Evolutionary conservation across 2,797 vertebrate genomes (phyloP), one percentile per base, ranked within the genome.

Genomic region (Bucorvus abyssinicus): DNA sequence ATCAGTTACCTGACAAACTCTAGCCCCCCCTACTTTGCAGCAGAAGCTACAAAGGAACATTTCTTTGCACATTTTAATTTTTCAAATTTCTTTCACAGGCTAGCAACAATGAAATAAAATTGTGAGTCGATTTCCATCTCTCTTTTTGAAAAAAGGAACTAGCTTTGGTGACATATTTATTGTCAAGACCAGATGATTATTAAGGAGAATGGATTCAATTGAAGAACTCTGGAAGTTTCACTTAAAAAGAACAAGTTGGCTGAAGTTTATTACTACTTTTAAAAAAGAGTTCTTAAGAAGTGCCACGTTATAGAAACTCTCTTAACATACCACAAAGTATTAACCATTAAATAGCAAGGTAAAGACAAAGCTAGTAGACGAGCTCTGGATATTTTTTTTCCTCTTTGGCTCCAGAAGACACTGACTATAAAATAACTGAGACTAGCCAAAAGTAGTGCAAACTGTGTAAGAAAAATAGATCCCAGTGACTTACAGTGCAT

Each of bases 1-100:
- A 97, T 97, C 96, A 93, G 97, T 96, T 91, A 90, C 90, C 91
- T 96, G 88, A 94, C 88, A 94, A 70, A 94, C 79, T 89, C 78
- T 60, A 77, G 55, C n/a, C 74, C 38, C 53, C 32, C 21, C 65
- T 70, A 42, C 50, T 88, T 94, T 59, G 52, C 73, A 81, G 5
- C 76, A 70, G 59, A 76, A 92, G 14, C 47, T 89, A 84, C 45
- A 83, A 83, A 89, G 30, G 52, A 78, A 49, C 30, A 55, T 13
- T 64, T 85, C 56, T 61, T 87, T 53, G 84, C 24, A 94, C 40
- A 84, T 89, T 88, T 92, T 84, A 53, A 65, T 84, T 84, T 89
- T 17, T 57, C 63, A 44, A 86, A 80, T 79, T 91, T 75, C 82
- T 93, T 94, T 60, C 89, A 89, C 76, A 93, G 77, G 24, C 36